A percentile compares a stretch with the other conserved stretches of the same genome.
Evolutionary conservation across 1,140 invertebrate genomes (phyloP).

Genomic region (Drosophila sturtevanti): DNA sequence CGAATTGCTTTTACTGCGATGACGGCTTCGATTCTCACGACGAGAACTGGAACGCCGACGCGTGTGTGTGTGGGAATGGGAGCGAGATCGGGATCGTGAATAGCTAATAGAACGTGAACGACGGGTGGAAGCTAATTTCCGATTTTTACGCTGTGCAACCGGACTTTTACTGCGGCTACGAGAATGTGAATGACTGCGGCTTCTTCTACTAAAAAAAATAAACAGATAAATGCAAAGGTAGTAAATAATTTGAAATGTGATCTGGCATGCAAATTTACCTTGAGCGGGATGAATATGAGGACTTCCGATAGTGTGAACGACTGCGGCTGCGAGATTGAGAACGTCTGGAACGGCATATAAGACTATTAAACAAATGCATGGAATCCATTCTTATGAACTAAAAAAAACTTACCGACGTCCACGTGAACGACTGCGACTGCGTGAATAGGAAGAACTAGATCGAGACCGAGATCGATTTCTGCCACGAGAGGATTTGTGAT

Average conservation of each 20-base stretch:
- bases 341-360: slow-evolving; percentile 69
- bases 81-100: slow-evolving; percentile 82
- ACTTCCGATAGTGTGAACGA: slow-evolving; percentile 77
- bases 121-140: slow-evolving; percentile 76
- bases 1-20: slow-evolving; percentile 31
- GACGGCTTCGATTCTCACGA: slow-evolving; percentile 29
- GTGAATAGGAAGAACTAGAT: slow-evolving; percentile 66
- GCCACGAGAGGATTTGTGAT: slow-evolving; percentile 58
- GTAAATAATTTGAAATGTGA: neutral
- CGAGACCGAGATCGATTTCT: slow-evolving; percentile 80
- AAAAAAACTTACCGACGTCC: slow-evolving; percentile 64
- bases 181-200: slow-evolving; percentile 59
- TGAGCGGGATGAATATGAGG: slow-evolving; percentile 68
- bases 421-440: slow-evolving; percentile 83
- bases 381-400: neutral
- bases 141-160: slow-evolving; percentile 51
- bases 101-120: slow-evolving; percentile 78
- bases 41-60: slow-evolving; percentile 63
- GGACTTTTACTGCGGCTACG: slow-evolving; percentile 64
- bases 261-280: slow-evolving; percentile 55
- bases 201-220: slow-evolving; percentile 40
- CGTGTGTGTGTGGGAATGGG: slow-evolving; percentile 61
- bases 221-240: neutral
- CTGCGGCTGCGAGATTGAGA: slow-evolving; percentile 63
- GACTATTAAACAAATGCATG: slow-evolving; percentile 40